Conservation (phyloP, 2,797 vertebrate genomes). For the Enteromius anoplus region DNA sequence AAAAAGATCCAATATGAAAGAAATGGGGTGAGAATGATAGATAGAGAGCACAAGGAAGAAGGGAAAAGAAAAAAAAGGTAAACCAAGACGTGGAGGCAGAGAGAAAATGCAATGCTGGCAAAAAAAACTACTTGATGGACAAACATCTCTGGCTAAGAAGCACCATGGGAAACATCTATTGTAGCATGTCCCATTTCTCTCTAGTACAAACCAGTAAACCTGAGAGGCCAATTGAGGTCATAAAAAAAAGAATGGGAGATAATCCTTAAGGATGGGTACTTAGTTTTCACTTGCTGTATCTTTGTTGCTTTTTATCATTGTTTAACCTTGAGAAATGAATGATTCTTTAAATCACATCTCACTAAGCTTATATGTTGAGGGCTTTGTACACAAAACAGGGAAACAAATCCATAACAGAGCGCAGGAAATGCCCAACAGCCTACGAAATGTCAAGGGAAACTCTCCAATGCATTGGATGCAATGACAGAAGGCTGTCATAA, state of each 20-base stretch:
- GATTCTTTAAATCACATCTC: slow-evolving; percentile 32
- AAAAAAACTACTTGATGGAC: slow-evolving; percentile 39
- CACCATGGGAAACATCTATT: slow-evolving; percentile 49
- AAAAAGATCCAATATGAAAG: slow-evolving; percentile 18
- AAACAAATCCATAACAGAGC: not conserved
- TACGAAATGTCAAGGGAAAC: not conserved
- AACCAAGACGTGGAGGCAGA: not conserved
- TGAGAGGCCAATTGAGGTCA: slow-evolving; percentile 32
- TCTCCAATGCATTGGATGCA: slow-evolving; percentile 14
- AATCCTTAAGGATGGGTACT: slow-evolving; percentile 32
- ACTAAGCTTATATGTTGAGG: slow-evolving; percentile 13
- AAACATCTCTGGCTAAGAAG: slow-evolving; percentile 42
- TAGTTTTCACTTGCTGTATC: slow-evolving; percentile 19
- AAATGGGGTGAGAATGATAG: not conserved
- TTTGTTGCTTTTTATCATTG: slow-evolving; percentile 3
- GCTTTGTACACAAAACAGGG: slow-evolving; percentile 9
- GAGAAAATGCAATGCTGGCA: slow-evolving; percentile 8
- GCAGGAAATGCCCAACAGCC: not conserved
- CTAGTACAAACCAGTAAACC: slow-evolving; percentile 38
- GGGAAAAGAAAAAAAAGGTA: slow-evolving; percentile 10
- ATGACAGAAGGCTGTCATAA: slow-evolving; percentile 11
- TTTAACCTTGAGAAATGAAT: slow-evolving; percentile 36
- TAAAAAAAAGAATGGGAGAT: too few species aligned
- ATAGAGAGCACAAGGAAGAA: slow-evolving; percentile 14
- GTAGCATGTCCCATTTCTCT: slow-evolving; percentile 39